Percentiles rank a stretch among this genome's conserved stretches.
These are phyloP conservation scores for Lochmaea crataegi DNA, from an alignment of 2,888 invertebrate species.

Conservation along the genomic window DNA sequence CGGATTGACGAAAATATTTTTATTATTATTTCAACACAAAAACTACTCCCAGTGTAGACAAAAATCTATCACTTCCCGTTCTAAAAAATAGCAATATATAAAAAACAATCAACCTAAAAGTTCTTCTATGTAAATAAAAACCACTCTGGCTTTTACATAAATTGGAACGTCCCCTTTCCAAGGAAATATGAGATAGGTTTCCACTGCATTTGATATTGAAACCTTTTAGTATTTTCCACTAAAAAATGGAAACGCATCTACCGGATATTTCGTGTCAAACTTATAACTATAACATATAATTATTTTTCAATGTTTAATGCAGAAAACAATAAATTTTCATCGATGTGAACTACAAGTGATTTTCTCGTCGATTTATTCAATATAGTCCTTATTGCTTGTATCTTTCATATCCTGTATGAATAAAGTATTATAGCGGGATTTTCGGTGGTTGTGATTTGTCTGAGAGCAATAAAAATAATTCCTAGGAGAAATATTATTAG, in stretches of 20 bases:
- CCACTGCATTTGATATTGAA: neutral
- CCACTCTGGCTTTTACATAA: neutral
- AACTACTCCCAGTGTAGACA: too few species aligned
- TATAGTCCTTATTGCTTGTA: neutral
- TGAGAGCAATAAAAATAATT: slow-evolving; percentile 20
- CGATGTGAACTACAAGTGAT: neutral
- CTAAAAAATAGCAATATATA: neutral
- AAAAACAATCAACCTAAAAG: slow-evolving; percentile 1
- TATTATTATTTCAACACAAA: too few species aligned
- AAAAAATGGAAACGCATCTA: neutral
- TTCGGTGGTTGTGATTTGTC: slow-evolving; percentile 6
- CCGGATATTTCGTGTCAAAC: neutral
- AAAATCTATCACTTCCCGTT: too few species aligned
- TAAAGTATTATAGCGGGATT: neutral
- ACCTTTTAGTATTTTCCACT: neutral
- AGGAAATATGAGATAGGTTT: neutral
- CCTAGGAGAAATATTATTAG: slow-evolving; percentile 18
- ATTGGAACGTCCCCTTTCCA: neutral
- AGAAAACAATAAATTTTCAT: too few species aligned
- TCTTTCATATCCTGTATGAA: neutral
- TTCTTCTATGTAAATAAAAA: slow-evolving; percentile 1
- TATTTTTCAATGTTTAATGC: too few species aligned
- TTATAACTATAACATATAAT: too few species aligned
- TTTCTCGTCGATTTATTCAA: neutral
- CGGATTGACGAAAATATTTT: too few species aligned